Percentiles rank a stretch among this genome's conserved stretches.
Conservation (phyloP, 92 coral and sea anemone species). For the Zoanthus sociatus region DNA sequence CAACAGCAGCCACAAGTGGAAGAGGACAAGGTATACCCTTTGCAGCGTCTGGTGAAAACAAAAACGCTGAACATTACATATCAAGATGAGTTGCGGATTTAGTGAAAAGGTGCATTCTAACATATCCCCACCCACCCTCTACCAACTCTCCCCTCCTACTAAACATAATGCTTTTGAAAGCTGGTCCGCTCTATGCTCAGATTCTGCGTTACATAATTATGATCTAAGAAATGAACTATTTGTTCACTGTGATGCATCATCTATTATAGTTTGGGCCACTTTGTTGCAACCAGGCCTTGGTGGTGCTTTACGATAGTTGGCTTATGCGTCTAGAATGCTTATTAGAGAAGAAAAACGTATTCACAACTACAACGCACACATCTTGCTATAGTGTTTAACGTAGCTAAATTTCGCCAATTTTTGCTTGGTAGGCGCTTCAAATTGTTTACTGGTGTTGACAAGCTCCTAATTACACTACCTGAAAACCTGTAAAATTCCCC, state of each 20-base stretch:
- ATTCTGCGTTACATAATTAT: not conserved
- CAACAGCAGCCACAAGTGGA: conserved; percentile 50
- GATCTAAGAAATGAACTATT: not conserved
- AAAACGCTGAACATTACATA: not conserved
- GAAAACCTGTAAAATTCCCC: no score
- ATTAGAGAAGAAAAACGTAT: not conserved
- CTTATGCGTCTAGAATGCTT: not conserved
- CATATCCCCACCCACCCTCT: no score
- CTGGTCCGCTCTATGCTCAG: not conserved
- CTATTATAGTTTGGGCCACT: not conserved
- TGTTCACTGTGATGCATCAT: not conserved
- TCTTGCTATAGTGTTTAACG: no score
- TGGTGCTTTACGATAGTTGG: not conserved
- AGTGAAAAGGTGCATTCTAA: not conserved
- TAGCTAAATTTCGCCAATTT: no score
- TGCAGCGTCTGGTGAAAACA: not conserved
- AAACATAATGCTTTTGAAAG: no score
- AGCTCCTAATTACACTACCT: no score
- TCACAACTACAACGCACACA: no score
- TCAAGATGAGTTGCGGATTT: not conserved
- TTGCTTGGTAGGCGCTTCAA: no score
- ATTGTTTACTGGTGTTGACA: no score
- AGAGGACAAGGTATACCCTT: conserved; percentile 63
- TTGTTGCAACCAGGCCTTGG: not conserved
- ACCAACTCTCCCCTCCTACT: no score